These are phyloP conservation scores for Temnothorax nylanderi DNA, from an alignment of 1,140 invertebrate genomes.

Conservation along the genomic window DNA sequence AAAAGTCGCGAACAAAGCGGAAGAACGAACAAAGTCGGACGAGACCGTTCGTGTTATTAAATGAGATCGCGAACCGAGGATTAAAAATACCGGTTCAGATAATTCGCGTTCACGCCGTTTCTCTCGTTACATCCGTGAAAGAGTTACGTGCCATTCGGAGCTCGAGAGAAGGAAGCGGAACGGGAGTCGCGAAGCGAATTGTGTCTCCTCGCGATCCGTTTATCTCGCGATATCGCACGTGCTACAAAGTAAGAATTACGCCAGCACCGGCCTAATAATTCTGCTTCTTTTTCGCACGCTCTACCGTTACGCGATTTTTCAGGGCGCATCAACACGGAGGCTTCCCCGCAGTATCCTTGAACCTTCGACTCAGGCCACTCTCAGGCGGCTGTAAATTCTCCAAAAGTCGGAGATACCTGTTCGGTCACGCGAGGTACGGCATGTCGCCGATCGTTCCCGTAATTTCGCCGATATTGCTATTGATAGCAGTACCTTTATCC, in stretches of 20 bases:
- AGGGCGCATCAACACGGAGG: background rate
- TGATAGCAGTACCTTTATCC: background rate
- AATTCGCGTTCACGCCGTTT: background rate
- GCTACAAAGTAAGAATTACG: background rate
- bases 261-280: background rate
- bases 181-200: background rate
- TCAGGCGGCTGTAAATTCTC: slow-evolving; percentile 46
- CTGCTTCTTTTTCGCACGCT: background rate
- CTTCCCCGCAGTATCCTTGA: slow-evolving; percentile 75
- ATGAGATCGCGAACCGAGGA: background rate
- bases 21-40: background rate
- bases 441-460: slow-evolving; percentile 34
- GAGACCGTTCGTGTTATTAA: background rate
- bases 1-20: background rate
- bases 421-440: slow-evolving; percentile 73
- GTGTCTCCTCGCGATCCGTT: background rate
- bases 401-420: slow-evolving; percentile 61
- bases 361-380: slow-evolving; percentile 59
- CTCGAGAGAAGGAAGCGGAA: background rate
- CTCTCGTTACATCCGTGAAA: slow-evolving; percentile 1
- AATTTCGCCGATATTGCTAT: slow-evolving; percentile 1
- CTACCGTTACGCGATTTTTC: slow-evolving; percentile 8
- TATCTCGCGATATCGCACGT: background rate
- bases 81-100: background rate
- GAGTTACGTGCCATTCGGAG: background rate